phyloP scores from a whole-genome alignment of 2,888 invertebrate species.

The Euspilapteryx auroguttella region DNA sequence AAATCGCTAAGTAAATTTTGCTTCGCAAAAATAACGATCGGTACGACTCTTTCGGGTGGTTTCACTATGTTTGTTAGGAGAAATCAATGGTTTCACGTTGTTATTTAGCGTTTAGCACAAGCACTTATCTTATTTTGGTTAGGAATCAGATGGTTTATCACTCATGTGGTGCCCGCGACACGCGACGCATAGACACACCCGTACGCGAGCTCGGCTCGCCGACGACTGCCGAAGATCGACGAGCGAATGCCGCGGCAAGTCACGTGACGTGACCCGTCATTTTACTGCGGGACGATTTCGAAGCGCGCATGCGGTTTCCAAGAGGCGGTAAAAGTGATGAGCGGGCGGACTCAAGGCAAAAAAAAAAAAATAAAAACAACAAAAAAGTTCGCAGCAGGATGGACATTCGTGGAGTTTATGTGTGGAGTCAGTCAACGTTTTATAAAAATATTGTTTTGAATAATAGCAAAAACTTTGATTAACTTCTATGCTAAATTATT shows the following conservation, averaged over 20 bases:
- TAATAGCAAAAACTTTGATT: too few relatives aligned
- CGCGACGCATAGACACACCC: slow-evolving; percentile 24
- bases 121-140: too few relatives aligned
- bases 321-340: slow-evolving; percentile 13
- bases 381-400: too few relatives aligned
- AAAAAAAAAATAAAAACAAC: slow-evolving; percentile 9
- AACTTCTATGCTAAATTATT: too few relatives aligned
- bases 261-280: slow-evolving; percentile 62
- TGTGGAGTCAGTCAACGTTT: too few relatives aligned
- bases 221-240: slow-evolving; percentile 51
- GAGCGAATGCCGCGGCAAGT: slow-evolving; percentile 59
- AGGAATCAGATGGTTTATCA: too few relatives aligned
- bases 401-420: too few relatives aligned
- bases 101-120: too few relatives aligned
- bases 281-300: slow-evolving; percentile 58
- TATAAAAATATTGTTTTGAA: too few relatives aligned
- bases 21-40: slow-evolving; percentile 28
- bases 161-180: slow-evolving; percentile 27
- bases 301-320: slow-evolving; percentile 43
- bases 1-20: slow-evolving; percentile 31
- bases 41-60: too few relatives aligned
- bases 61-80: too few relatives aligned
- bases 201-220: slow-evolving; percentile 26
- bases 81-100: too few relatives aligned
- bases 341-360: slow-evolving; percentile 32